phyloP scores from a whole-genome alignment of 1,140 invertebrate species.

The Drosophila pectinifera region DNA sequence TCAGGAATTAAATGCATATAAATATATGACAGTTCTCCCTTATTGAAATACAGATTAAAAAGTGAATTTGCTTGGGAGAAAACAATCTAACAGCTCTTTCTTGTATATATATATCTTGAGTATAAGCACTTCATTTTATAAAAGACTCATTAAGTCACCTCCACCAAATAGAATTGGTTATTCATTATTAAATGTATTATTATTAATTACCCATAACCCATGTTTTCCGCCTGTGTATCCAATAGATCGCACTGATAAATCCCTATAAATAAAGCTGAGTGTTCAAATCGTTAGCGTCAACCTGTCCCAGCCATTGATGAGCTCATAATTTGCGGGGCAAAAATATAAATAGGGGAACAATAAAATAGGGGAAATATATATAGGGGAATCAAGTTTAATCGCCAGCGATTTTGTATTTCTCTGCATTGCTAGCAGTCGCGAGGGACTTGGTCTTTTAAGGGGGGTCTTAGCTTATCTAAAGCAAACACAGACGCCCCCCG shows the following conservation, averaged over 20 bases:
- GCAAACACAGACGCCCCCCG: constrained; percentile 29
- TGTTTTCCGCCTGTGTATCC: constrained; percentile 15
- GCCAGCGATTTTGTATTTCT: constrained; percentile 20
- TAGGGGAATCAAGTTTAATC: constrained; percentile 18
- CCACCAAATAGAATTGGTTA: no score
- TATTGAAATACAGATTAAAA: neutral
- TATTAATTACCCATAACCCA: no score
- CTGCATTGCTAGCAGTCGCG: constrained; percentile 16
- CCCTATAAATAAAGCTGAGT: constrained; percentile 27
- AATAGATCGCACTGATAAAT: constrained; percentile 28
- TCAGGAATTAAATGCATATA: neutral
- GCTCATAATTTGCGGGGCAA: constrained; percentile 43
- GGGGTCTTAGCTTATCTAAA: constrained; percentile 52
- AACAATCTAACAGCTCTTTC: no score
- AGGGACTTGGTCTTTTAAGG: constrained; percentile 13
- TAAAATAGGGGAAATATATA: no score
- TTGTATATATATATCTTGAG: no score
- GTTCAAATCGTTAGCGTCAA: constrained; percentile 43
- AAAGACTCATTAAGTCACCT: no score
- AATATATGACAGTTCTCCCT: neutral
- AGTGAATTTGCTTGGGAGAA: neutral
- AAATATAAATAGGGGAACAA: constrained; percentile 56
- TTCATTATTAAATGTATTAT: no score
- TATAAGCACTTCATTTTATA: no score
- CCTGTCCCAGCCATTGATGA: constrained; percentile 41